Conservation (phyloP, 2,888 invertebrate genomes). For the Dynastes grantii region DNA sequence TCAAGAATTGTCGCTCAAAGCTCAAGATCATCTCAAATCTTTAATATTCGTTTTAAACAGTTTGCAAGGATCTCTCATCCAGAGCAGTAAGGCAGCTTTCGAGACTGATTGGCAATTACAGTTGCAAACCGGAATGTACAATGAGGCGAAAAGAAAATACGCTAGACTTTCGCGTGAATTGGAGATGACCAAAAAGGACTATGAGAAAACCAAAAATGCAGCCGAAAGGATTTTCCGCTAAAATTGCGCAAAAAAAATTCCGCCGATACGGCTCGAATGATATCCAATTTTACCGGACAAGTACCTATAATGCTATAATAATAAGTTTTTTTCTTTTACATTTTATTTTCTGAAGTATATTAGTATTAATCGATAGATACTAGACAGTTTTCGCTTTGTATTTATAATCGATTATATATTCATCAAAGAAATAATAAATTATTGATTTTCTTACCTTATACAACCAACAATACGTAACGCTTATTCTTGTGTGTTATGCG, state of each 20-base stretch:
- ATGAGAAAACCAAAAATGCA: conserved; percentile 41
- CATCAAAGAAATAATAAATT: no score
- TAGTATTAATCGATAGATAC: no score
- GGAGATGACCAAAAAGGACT: conserved; percentile 38
- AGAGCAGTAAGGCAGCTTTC: conserved; percentile 44
- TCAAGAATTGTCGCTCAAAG: conserved; percentile 15
- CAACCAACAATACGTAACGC: background rate
- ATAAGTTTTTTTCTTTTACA: no score
- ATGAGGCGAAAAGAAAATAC: conserved; percentile 44
- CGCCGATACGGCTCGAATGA: background rate
- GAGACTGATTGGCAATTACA: conserved; percentile 47
- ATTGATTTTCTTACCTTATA: no score
- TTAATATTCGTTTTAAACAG: conserved; percentile 43
- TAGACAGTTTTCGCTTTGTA: no score
- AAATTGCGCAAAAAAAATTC: conserved; percentile 37
- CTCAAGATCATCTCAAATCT: conserved; percentile 39
- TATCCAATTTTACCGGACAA: no score
- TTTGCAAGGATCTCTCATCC: conserved; percentile 42
- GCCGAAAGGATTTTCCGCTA: conserved; percentile 31
- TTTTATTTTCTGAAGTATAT: no score
- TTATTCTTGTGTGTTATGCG: no score
- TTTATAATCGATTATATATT: no score
- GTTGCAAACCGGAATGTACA: conserved; percentile 46
- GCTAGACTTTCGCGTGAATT: conserved; percentile 36
- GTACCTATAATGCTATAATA: no score